phyloP scores from a whole-genome alignment of 2,797 vertebrate genomes.

The Hybognathus amarus region DNA sequence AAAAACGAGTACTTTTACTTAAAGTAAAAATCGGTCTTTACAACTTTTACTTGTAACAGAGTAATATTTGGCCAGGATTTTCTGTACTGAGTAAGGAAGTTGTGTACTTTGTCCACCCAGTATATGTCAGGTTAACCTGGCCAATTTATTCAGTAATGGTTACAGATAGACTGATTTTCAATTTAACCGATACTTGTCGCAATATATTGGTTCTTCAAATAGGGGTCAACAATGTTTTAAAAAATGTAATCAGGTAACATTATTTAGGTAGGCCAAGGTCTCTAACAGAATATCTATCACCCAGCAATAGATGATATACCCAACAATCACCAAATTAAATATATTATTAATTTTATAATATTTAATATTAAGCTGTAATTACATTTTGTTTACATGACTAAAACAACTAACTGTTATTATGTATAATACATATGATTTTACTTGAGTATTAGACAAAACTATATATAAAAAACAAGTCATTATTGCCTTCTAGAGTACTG shows the following conservation, averaged over 20 bases:
- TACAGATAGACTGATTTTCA: not conserved
- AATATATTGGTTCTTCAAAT: conserved; percentile 1
- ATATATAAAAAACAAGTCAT: not conserved
- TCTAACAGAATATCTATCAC: not conserved
- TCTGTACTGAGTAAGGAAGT: too few relatives aligned
- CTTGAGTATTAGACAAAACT: not conserved
- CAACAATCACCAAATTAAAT: too few relatives aligned
- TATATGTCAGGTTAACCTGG: not conserved
- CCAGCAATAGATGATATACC: not conserved
- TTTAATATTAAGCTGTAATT: not conserved
- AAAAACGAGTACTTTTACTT: too few relatives aligned
- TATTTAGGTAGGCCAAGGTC: not conserved
- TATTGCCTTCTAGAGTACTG: not conserved
- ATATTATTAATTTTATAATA: not conserved
- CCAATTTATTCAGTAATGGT: not conserved
- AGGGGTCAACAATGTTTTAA: not conserved
- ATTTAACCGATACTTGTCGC: not conserved
- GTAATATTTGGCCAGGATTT: too few relatives aligned
- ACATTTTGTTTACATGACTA: not conserved
- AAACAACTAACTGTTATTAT: not conserved
- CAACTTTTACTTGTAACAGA: too few relatives aligned
- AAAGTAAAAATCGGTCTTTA: too few relatives aligned
- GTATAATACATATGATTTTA: not conserved
- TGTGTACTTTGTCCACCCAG: not conserved
- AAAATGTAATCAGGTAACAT: not conserved